Evolutionary conservation across 1,140 invertebrate species (phyloP).

Genomic region (Trachelipus rathkii): DNA sequence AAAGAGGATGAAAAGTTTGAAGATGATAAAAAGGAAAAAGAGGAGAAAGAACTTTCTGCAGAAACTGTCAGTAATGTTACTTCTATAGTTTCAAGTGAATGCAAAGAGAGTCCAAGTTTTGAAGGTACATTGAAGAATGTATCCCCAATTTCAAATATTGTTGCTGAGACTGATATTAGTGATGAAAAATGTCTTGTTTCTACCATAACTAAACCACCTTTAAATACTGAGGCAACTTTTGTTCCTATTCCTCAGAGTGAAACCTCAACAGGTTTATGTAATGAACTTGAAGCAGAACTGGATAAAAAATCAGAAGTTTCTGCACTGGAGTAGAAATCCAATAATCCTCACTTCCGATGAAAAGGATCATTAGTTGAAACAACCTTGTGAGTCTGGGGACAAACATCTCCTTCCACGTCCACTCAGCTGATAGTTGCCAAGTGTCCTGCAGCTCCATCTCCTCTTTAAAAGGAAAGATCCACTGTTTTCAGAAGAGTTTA

Average conservation of each 20-base stretch:
- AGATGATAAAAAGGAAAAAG: too few relatives aligned
- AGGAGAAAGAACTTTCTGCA: too few relatives aligned
- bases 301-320: constrained; percentile 9
- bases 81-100: too few relatives aligned
- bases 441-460: background rate
- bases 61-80: too few relatives aligned
- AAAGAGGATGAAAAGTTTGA: too few relatives aligned
- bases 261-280: background rate
- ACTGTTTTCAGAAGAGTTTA: background rate
- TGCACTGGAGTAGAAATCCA: background rate
- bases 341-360: background rate
- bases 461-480: background rate
- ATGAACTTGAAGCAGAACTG: background rate
- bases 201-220: background rate
- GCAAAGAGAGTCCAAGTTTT: background rate
- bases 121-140: background rate
- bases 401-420: background rate
- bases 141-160: background rate
- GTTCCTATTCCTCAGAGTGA: background rate
- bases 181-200: background rate
- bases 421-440: background rate
- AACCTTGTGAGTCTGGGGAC: background rate
- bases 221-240: background rate
- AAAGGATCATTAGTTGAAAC: background rate
- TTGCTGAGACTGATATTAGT: background rate